Conservation (phyloP, 1,140 invertebrate species). For the Zaprionus inermis region DNA sequence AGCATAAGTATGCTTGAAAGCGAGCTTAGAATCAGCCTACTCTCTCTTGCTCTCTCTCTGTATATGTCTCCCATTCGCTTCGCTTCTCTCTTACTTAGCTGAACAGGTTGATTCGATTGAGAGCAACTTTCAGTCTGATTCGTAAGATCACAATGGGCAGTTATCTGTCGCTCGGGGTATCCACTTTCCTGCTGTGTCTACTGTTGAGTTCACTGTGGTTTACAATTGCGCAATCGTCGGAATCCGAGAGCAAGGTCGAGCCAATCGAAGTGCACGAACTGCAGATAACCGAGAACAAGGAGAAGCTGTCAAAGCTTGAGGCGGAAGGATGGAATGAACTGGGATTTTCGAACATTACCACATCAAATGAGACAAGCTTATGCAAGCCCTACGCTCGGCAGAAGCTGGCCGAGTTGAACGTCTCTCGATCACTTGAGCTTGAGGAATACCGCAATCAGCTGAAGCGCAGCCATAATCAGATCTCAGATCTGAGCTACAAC, state of each 20-base stretch:
- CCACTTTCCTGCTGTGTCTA: not conserved
- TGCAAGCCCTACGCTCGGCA: not conserved
- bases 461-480: not conserved
- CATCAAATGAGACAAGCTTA: not conserved
- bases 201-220: not conserved
- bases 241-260: not conserved
- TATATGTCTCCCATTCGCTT: not conserved
- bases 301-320: not conserved
- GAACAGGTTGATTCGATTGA: not conserved
- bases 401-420: not conserved
- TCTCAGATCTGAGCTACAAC: not conserved
- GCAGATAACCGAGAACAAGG: not conserved
- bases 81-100: not conserved
- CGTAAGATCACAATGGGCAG: conserved; percentile 1
- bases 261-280: not conserved
- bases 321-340: not conserved
- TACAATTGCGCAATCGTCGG: not conserved
- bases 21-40: not conserved
- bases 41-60: not conserved
- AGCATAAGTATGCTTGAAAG: not conserved
- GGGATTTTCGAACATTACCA: not conserved
- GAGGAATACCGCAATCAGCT: not conserved
- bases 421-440: not conserved
- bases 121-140: not conserved
- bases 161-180: not conserved